Percentiles rank a stretch among this genome's conserved stretches.
phyloP scores from a whole-genome alignment of 2,113 vertebrate species.

The Chrysochloris asiatica region DNA sequence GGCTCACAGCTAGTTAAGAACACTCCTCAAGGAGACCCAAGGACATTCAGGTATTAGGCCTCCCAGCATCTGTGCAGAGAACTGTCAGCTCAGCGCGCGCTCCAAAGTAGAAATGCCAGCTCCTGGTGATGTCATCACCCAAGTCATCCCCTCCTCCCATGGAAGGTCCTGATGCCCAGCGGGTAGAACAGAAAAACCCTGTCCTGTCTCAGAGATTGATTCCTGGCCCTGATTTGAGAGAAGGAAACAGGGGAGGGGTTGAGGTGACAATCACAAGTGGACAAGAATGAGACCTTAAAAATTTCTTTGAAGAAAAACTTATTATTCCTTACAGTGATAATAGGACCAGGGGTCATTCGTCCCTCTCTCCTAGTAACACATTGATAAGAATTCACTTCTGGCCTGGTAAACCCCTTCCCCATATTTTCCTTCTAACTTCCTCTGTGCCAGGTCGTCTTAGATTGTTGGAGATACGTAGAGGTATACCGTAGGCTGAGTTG shows the following conservation, averaged over 20 bases:
- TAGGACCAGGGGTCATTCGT: background rate
- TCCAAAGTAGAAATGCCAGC: slow-evolving; percentile 73
- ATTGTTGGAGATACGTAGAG: background rate
- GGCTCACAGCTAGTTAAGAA: slow-evolving; percentile 58
- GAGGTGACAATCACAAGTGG: background rate
- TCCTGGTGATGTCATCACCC: slow-evolving; percentile 56
- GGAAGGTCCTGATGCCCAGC: slow-evolving; percentile 28
- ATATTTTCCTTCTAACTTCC: background rate
- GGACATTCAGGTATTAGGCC: slow-evolving; percentile 71
- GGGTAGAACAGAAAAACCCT: background rate
- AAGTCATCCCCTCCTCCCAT: slow-evolving; percentile 8
- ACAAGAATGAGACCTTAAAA: slow-evolving; percentile 7
- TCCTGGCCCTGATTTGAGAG: background rate
- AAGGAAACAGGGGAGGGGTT: too few species aligned
- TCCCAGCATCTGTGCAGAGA: slow-evolving; percentile 68
- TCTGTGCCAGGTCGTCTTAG: background rate
- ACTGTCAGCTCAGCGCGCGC: slow-evolving; percentile 70
- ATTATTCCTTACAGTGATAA: slow-evolving; percentile 5
- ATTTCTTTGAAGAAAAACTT: slow-evolving; percentile 22
- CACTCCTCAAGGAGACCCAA: slow-evolving; percentile 77
- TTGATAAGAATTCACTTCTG: background rate
- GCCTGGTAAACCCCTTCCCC: background rate
- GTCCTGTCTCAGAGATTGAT: background rate
- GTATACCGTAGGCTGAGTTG: background rate
- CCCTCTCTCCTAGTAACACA: background rate